These are phyloP conservation scores for Hippotragus niger DNA, from an alignment of 2,113 vertebrate genomes.

Conservation along the genomic window DNA sequence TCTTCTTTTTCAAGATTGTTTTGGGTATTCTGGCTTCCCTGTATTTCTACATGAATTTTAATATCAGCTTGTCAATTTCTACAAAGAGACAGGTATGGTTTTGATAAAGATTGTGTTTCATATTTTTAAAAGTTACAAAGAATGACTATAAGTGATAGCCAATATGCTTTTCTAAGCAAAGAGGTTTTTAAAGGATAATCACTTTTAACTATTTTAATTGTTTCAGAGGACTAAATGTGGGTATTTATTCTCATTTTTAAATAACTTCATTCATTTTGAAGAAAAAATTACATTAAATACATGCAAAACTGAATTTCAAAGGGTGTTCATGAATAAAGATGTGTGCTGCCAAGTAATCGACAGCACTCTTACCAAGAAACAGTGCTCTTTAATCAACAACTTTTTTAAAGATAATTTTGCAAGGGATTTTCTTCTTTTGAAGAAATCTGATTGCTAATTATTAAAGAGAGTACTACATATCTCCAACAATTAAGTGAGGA, in stretches of 20 bases:
- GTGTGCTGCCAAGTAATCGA: slow-evolving; percentile 66
- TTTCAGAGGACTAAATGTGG: slow-evolving; percentile 62
- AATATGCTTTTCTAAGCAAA: slow-evolving; percentile 19
- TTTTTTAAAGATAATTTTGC: slow-evolving; percentile 60
- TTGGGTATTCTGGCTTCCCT: neutral
- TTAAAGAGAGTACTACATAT: slow-evolving; percentile 34
- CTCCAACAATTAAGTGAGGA: neutral
- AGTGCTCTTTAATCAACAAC: slow-evolving; percentile 75
- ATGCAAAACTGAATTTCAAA: slow-evolving; percentile 60
- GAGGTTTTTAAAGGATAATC: neutral
- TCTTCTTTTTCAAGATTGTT: slow-evolving; percentile 20
- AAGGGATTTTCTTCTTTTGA: slow-evolving; percentile 44
- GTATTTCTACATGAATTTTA: slow-evolving; percentile 44
- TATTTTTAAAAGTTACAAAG: slow-evolving; percentile 4
- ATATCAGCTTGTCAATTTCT: slow-evolving; percentile 30
- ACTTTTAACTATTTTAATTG: slow-evolving; percentile 64
- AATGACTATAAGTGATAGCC: neutral
- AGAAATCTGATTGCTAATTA: slow-evolving; percentile 69
- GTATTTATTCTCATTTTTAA: slow-evolving; percentile 73
- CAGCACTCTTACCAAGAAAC: slow-evolving; percentile 66
- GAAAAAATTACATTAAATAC: slow-evolving; percentile 53
- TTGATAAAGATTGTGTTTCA: neutral
- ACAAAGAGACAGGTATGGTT: neutral
- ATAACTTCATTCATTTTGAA: slow-evolving; percentile 69
- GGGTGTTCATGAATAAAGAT: slow-evolving; percentile 82